Percentiles rank a stretch among this genome's conserved stretches.
These are phyloP conservation scores for Zaprionus africanus DNA, from an alignment of 1,140 invertebrate genomes.

Conservation along the genomic window DNA sequence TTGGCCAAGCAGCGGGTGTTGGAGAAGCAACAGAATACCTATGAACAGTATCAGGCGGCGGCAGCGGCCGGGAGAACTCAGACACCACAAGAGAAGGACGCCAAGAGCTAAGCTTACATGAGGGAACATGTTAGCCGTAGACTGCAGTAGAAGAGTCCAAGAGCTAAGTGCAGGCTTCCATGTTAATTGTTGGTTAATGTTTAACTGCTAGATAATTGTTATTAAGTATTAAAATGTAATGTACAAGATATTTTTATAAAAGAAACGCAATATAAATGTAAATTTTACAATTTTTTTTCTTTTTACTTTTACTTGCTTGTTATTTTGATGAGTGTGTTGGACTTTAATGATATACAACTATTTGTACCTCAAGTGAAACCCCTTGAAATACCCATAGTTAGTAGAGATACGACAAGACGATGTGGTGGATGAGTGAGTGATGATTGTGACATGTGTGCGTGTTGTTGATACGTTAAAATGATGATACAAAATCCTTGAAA, in stretches of 20 bases:
- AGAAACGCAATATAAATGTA: not conserved
- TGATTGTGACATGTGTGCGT: conserved; percentile 47
- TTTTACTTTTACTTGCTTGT: conserved; percentile 81
- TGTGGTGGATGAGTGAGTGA: conserved; percentile 62
- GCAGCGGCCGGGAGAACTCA: conserved; percentile 18
- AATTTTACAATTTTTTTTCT: conserved; percentile 68
- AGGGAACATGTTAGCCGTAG: too few relatives aligned
- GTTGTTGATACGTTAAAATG: conserved; percentile 50
- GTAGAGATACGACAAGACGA: conserved; percentile 48
- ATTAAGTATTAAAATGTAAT: conserved; percentile 13
- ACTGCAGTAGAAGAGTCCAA: not conserved
- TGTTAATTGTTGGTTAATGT: conserved; percentile 62
- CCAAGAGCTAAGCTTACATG: too few relatives aligned
- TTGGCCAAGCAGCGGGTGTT: conserved; percentile 51
- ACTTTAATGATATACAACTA: conserved; percentile 50
- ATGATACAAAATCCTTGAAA: conserved; percentile 60
- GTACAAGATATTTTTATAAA: not conserved
- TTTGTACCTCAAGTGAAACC: conserved; percentile 18
- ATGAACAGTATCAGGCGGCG: conserved; percentile 67
- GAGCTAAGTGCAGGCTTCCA: not conserved
- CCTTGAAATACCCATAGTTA: conserved; percentile 4
- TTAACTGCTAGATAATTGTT: conserved; percentile 53
- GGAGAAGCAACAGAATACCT: conserved; percentile 59
- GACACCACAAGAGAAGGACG: not conserved
- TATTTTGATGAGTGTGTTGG: conserved; percentile 72